Conservation (phyloP, 2,113 vertebrate species). For the Myodes glareolus region DNA sequence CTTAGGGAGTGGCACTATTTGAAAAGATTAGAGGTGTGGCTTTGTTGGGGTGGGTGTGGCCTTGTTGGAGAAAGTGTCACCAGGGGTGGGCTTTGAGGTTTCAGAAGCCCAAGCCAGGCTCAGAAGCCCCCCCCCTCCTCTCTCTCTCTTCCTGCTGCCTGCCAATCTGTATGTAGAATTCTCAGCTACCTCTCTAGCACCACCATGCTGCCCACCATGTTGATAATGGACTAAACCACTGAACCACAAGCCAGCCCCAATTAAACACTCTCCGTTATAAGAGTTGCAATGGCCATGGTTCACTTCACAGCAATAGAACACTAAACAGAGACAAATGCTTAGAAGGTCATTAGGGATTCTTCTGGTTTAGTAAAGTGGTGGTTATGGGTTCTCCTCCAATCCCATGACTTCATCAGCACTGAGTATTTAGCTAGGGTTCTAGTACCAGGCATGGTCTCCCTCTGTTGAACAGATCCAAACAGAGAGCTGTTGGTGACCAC, state of each 20-base stretch:
- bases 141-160: not conserved
- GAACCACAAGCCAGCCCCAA: not conserved
- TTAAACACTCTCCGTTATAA: not conserved
- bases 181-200: not conserved
- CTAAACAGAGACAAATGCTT: not conserved
- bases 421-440: not conserved
- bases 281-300: not conserved
- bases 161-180: not conserved
- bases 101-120: not conserved
- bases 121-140: not conserved
- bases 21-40: not conserved
- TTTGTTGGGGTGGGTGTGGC: not conserved
- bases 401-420: not conserved
- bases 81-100: not conserved
- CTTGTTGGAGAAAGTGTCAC: not conserved
- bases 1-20: not conserved
- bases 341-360: not conserved
- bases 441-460: not conserved
- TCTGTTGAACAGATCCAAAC: not conserved
- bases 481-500: not conserved
- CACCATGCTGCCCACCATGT: not conserved
- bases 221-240: not conserved
- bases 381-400: not conserved
- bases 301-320: not conserved
- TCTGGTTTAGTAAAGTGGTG: no score